Base-by-base conservation (phyloP, 2,113 vertebrate genomes). In the Tychaedon coryphoeus region DNA sequence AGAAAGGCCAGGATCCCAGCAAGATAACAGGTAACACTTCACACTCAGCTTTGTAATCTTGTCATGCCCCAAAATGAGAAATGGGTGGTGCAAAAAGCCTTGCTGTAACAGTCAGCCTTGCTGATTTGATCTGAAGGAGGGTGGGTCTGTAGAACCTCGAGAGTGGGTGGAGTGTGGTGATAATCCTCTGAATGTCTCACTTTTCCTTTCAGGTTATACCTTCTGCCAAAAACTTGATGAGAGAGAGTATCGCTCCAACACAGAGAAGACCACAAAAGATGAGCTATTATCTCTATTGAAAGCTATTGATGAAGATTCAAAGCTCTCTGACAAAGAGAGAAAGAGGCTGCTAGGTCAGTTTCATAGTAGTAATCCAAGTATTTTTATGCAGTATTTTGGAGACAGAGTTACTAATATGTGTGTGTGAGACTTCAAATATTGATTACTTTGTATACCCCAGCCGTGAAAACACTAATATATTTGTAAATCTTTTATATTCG, bases 311-410 rank as follows among this genome's bases (percentile, higher is more conserved):
- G 98, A 99, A 90, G 99, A 99, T 95, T 95, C 98, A 23, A 98
- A 97, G 87, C 97, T 99, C 40, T 98, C 99, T 67, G 70, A 97
- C 71, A 99, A 99, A 96, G 99, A 99, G 69, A 99, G 98, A 97
- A 99, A 98, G 76, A 98, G 98, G 25, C 93, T 99, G 84, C 97
- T 99, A 66, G 98, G 97, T 87, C 99, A 99, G 75, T 99, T 99
- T 97, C 99, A 99, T 56, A 99, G 98, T 97, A 99, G 98, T 88
- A 99, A 99, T 70, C 99, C 99, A 8, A 97, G 98, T 51, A 98
- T 99, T 95, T 99, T 99, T 96, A 98, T 98, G 94, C 98, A 99
- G 69, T 99, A 99, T 98, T 99, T 99, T 98, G 99, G 98, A 92
- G 98, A 98, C 71, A 98, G 98, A 98, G 92, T 98, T 94, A 98